Percentiles rank a stretch among this genome's conserved stretches.
These are phyloP conservation scores for Plutella xylostella DNA, from an alignment of 2,888 invertebrate genomes.

Conservation along the genomic window DNA sequence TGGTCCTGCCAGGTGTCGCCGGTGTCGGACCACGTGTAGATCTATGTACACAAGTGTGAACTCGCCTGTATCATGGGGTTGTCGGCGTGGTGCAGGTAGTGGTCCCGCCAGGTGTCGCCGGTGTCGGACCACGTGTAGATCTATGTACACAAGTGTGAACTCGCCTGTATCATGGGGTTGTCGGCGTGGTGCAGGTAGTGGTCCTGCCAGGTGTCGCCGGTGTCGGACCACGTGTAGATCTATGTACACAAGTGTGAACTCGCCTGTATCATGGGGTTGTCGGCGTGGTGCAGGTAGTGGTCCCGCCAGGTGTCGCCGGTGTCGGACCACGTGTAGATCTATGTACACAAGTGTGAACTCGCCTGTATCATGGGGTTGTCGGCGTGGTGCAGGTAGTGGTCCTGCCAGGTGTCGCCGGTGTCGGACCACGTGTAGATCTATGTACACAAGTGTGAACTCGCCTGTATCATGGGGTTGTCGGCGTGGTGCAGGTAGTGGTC, in stretches of 20 bases:
- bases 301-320: constrained; percentile 99
- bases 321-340: constrained; percentile 94
- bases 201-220: constrained; percentile 98
- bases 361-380: constrained; percentile 71
- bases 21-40: constrained; percentile 95
- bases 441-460: no score
- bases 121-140: constrained; percentile 97
- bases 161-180: constrained; percentile 70
- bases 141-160: no score
- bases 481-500: constrained; percentile 82
- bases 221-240: constrained; percentile 96
- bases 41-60: no score
- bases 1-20: constrained; percentile 99
- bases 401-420: constrained; percentile 98
- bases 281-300: constrained; percentile 76
- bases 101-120: constrained; percentile 98
- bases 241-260: no score
- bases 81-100: constrained; percentile 73
- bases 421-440: no score
- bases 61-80: constrained; percentile 71
- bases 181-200: constrained; percentile 76
- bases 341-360: no score
- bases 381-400: constrained; percentile 78
- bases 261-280: constrained; percentile 71
- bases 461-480: constrained; percentile 71